Evolutionary conservation across 2,888 invertebrate species (phyloP).

Genomic region (Epinotia ramella): DNA sequence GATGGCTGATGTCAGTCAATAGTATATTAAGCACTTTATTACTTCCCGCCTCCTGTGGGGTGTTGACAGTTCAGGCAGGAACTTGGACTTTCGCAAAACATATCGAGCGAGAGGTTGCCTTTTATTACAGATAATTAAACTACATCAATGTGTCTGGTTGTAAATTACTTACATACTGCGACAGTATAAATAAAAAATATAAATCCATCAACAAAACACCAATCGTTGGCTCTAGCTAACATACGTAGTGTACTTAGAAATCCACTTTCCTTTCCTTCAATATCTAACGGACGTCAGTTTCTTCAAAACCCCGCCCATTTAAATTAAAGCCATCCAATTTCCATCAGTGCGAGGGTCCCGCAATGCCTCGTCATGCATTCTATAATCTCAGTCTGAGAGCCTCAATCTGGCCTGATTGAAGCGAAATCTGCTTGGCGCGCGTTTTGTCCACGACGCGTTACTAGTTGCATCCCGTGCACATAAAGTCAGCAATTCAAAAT

Average conservation of each 20-base stretch:
- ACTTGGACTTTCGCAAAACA: not conserved
- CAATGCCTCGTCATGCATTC: conserved; percentile 80
- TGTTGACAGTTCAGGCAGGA: not conserved
- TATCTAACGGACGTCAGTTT: conserved; percentile 36
- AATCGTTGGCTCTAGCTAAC: too few species aligned
- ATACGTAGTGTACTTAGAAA: not conserved
- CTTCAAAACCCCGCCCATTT: conserved; percentile 39
- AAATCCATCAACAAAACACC: not conserved
- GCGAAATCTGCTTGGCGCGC: conserved; percentile 69
- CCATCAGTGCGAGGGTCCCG: conserved; percentile 68
- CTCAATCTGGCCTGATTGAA: conserved; percentile 80
- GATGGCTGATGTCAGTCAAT: not conserved
- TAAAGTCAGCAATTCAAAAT: conserved; percentile 4
- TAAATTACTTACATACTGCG: not conserved
- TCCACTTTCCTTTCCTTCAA: conserved; percentile 10
- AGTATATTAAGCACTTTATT: not conserved
- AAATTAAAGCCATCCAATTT: conserved; percentile 73
- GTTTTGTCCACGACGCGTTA: conserved; percentile 57
- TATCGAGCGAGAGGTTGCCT: not conserved
- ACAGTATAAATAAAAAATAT: not conserved
- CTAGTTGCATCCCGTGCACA: conserved; percentile 18
- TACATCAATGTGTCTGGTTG: not conserved
- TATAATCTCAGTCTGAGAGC: conserved; percentile 65
- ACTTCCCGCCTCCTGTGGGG: not conserved
- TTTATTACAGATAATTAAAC: not conserved